Evolutionary conservation across 2,797 vertebrate species (phyloP).

Genomic region (Phrynocephalus forsythii): DNA sequence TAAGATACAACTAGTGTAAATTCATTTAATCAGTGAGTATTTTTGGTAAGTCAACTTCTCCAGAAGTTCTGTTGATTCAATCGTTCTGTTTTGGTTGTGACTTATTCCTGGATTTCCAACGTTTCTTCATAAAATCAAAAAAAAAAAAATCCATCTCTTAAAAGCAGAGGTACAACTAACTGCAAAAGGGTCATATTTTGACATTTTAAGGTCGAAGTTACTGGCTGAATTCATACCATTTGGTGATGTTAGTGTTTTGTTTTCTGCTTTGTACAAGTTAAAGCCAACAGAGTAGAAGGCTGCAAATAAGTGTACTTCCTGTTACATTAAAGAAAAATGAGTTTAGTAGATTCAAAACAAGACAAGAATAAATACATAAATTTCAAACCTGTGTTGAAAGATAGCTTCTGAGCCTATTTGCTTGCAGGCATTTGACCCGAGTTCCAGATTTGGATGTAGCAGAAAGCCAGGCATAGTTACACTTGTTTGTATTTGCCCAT

Average conservation of each 20-base stretch:
- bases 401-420: background rate
- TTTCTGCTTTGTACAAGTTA: background rate
- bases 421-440: too few relatives aligned
- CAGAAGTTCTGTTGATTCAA: too few relatives aligned
- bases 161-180: background rate
- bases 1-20: too few relatives aligned
- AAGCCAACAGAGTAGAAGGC: background rate
- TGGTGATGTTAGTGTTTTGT: background rate
- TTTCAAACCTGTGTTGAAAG: background rate
- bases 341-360: background rate
- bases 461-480: background rate
- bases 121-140: background rate
- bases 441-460: background rate
- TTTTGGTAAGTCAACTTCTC: too few relatives aligned
- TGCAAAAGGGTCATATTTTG: background rate
- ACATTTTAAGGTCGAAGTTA: background rate
- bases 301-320: background rate
- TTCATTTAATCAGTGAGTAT: too few relatives aligned
- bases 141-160: background rate
- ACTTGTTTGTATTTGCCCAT: background rate
- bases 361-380: background rate
- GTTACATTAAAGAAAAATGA: background rate
- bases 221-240: background rate
- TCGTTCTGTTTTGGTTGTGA: too few relatives aligned
- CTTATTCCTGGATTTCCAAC: too few relatives aligned